Conservation (phyloP, 2,797 vertebrate species). For the Mionectes olivaceus region DNA sequence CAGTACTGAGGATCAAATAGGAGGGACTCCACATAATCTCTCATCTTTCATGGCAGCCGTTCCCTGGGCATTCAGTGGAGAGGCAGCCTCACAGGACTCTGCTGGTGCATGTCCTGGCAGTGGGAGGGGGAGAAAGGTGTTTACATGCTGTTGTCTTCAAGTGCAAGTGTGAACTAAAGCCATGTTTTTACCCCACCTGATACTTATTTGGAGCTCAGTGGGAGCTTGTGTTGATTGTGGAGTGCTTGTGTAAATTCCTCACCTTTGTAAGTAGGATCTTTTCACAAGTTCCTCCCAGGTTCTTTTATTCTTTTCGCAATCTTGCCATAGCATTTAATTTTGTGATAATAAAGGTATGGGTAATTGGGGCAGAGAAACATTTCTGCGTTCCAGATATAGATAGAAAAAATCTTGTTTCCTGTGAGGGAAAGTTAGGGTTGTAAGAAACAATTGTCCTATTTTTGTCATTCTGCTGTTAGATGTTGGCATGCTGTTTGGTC, state of each 20-base stretch:
- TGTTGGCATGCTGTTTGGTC: neutral
- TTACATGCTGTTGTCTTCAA: neutral
- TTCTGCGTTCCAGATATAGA: neutral
- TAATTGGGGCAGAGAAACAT: neutral
- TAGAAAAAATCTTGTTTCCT: neutral
- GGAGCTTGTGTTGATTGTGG: neutral
- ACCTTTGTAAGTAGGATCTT: neutral
- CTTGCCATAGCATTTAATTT: neutral
- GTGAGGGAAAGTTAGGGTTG: neutral
- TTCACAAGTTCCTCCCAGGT: neutral
- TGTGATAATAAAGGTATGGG: neutral
- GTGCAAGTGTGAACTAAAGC: neutral
- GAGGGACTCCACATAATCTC: neutral
- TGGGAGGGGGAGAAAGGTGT: neutral
- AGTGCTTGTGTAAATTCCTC: neutral
- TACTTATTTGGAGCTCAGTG: neutral
- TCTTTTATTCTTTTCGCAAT: neutral
- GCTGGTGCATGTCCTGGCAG: no score
- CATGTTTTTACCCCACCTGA: neutral
- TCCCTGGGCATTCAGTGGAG: fast-evolving
- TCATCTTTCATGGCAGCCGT: fast-evolving
- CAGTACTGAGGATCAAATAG: neutral
- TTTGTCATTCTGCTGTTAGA: neutral
- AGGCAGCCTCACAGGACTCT: neutral
- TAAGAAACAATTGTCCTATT: neutral